A percentile compares a stretch with the other conserved stretches of the same genome.
phyloP scores from a whole-genome alignment of 2,113 vertebrate genomes.

The Ammodytes marinus region DNA sequence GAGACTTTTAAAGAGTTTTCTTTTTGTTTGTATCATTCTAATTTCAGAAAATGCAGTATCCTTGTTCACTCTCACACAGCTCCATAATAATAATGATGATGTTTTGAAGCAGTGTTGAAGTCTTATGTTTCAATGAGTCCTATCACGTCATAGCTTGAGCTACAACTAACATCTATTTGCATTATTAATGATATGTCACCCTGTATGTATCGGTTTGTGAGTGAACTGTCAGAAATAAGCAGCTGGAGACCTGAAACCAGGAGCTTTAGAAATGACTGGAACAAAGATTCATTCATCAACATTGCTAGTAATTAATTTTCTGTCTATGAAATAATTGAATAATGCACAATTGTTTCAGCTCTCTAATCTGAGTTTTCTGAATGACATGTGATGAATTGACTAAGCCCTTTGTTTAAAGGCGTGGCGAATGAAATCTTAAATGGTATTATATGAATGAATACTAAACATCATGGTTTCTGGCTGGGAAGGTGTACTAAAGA shows the following conservation, averaged over 20 bases:
- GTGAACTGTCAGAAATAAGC: neutral
- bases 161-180: neutral
- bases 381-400: neutral
- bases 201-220: neutral
- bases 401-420: neutral
- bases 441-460: neutral
- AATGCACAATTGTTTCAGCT: neutral
- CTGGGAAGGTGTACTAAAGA: neutral
- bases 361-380: neutral
- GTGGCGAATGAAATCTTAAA: neutral
- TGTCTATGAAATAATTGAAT: neutral
- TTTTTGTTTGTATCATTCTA: neutral
- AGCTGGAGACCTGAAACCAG: neutral
- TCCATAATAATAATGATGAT: neutral
- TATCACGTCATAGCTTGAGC: neutral
- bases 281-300: neutral
- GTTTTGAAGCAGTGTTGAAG: neutral
- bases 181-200: no score
- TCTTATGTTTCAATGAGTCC: neutral
- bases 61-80: neutral
- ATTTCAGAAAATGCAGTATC: neutral
- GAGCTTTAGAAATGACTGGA: no score
- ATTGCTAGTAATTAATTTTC: neutral
- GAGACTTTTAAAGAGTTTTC: neutral
- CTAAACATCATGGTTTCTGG: neutral